These are phyloP conservation scores for Myioborus miniatus DNA, from an alignment of 2,797 vertebrate species.

Conservation along the genomic window DNA sequence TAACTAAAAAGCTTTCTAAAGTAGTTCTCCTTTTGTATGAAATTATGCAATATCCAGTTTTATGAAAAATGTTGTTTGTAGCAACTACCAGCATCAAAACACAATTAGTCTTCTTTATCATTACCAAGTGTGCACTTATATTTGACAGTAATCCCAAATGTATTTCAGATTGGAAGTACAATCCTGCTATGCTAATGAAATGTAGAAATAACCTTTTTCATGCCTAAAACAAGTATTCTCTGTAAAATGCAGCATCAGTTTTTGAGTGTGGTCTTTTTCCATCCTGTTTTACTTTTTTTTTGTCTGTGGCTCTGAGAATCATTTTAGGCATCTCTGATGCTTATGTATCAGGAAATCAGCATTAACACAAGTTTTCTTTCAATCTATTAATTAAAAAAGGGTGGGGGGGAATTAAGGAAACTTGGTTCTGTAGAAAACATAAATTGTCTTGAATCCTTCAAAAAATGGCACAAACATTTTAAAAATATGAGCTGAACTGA, in stretches of 20 bases:
- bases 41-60: neutral
- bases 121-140: neutral
- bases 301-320: neutral
- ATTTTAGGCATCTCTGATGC: neutral
- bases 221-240: neutral
- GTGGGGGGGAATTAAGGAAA: neutral
- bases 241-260: neutral
- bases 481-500: neutral
- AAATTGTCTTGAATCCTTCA: neutral
- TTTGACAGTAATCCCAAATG: neutral
- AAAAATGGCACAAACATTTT: neutral
- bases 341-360: neutral
- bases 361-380: neutral
- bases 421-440: neutral
- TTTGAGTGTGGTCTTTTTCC: neutral
- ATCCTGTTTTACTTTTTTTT: neutral
- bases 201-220: neutral
- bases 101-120: neutral
- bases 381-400: neutral
- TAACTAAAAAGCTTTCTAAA: neutral
- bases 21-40: neutral
- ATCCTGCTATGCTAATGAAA: neutral
- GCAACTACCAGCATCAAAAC: neutral
- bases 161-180: neutral
- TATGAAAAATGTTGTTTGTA: neutral